A percentile compares a stretch with the other conserved stretches of the same genome.
phyloP scores from a whole-genome alignment of 2,113 vertebrate genomes.

The Cololabis saira region DNA sequence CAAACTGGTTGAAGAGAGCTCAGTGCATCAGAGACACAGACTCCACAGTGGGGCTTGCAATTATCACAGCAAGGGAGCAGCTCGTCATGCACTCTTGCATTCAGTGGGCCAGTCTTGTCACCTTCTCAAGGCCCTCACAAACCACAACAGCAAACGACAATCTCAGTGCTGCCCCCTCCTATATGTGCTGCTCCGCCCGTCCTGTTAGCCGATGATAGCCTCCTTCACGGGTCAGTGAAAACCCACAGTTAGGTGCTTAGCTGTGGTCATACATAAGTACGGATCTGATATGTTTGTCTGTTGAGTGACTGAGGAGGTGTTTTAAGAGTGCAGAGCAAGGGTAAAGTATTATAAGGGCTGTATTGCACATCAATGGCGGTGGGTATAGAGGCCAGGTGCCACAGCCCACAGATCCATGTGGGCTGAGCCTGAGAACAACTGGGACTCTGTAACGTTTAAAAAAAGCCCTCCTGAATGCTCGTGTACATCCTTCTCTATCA shows the following conservation, averaged over 20 bases:
- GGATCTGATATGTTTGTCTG: slow-evolving; percentile 48
- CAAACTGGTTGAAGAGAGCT: no score
- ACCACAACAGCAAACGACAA: slow-evolving; percentile 24
- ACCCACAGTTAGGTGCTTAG: slow-evolving; percentile 59
- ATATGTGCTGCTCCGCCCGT: neutral
- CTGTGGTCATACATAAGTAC: slow-evolving; percentile 21
- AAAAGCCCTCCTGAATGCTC: slow-evolving; percentile 1
- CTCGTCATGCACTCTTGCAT: slow-evolving; percentile 5
- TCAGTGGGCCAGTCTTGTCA: slow-evolving; percentile 28
- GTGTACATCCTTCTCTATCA: slow-evolving; percentile 2
- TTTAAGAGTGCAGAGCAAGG: slow-evolving; percentile 41
- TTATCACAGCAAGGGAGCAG: slow-evolving; percentile 42
- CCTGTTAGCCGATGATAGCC: slow-evolving; percentile 21
- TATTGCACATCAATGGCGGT: slow-evolving; percentile 47
- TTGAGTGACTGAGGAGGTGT: slow-evolving; percentile 39
- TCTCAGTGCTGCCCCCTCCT: slow-evolving; percentile 17
- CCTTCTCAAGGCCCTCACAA: slow-evolving; percentile 32
- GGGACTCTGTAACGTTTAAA: slow-evolving; percentile 55
- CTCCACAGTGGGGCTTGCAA: slow-evolving; percentile 24
- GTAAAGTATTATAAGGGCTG: slow-evolving; percentile 46
- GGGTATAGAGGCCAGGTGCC: slow-evolving; percentile 34
- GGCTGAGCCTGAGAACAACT: slow-evolving; percentile 38
- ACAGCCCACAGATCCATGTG: slow-evolving; percentile 48
- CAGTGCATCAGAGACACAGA: neutral
- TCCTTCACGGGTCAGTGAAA: slow-evolving; percentile 40